A percentile compares a stretch with the other conserved stretches of the same genome.
These are phyloP conservation scores for Podilymbus podiceps DNA, from an alignment of 2,113 vertebrate species.

Conservation along the genomic window DNA sequence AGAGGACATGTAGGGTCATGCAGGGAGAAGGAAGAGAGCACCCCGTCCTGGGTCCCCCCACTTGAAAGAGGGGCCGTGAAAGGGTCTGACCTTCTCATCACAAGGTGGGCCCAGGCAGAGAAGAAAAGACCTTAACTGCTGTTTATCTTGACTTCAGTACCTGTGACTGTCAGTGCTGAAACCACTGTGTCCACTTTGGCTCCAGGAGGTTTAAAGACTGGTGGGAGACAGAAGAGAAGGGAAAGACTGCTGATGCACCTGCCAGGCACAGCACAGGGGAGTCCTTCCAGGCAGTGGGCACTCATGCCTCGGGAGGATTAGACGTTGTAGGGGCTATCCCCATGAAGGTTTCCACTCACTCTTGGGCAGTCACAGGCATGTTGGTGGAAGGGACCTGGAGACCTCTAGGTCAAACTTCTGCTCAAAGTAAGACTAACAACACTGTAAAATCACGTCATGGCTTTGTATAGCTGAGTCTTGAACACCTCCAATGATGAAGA, in stretches of 20 bases:
- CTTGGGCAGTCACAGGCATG: background rate
- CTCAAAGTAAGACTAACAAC: background rate
- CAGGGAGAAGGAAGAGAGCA: background rate
- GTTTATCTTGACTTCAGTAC: background rate
- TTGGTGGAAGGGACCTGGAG: background rate
- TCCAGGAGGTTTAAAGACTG: background rate
- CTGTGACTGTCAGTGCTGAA: background rate
- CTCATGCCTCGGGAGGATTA: background rate
- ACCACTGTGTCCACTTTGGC: background rate
- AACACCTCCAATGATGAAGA: background rate
- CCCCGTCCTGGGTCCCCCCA: background rate
- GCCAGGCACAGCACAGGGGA: background rate
- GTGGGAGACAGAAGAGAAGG: background rate
- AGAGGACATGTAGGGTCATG: background rate
- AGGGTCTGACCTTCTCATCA: background rate
- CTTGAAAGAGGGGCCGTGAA: background rate
- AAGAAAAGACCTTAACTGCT: background rate
- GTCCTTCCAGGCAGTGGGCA: background rate
- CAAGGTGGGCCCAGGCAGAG: background rate
- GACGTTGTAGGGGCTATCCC: fast-evolving
- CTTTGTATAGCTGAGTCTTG: background rate
- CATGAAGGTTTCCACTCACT: background rate
- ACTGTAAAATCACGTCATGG: background rate
- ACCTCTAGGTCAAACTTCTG: background rate
- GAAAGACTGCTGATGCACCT: background rate